These are phyloP conservation scores for Panthera uncia DNA, from an alignment of 2,113 vertebrate genomes.

Conservation along the genomic window DNA sequence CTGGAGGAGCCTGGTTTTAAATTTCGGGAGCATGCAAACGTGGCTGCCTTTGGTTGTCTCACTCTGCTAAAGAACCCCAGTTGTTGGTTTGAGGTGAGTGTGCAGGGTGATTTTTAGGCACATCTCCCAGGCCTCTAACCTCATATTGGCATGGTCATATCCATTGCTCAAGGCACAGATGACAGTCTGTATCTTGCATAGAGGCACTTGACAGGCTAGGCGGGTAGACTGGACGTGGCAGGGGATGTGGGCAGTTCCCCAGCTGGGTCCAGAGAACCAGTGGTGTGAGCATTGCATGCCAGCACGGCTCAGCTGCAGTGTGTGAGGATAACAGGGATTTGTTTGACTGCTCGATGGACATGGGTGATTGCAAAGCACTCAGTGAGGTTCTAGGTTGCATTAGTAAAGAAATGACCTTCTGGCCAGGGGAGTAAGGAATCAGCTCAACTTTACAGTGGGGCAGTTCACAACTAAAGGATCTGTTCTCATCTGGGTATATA, in stretches of 20 bases:
- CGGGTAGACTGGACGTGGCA: neutral
- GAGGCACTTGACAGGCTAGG: neutral
- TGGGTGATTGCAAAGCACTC: neutral
- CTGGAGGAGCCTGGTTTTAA: neutral
- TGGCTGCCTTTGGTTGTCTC: neutral
- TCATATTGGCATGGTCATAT: neutral
- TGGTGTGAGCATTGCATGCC: accelerated
- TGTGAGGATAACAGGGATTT: neutral
- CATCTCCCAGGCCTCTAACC: neutral
- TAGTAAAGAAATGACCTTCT: neutral
- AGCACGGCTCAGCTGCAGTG: neutral
- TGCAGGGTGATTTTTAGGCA: neutral
- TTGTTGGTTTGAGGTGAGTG: neutral
- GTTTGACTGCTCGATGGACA: neutral
- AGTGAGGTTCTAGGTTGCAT: neutral
- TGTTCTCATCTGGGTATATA: neutral
- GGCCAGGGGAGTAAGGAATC: neutral
- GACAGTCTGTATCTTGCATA: neutral
- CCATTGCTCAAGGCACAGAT: neutral
- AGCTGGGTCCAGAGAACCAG: neutral
- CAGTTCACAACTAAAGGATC: neutral
- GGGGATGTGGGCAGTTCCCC: neutral
- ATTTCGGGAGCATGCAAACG: neutral
- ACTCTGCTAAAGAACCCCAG: neutral
- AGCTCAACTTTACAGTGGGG: neutral